Conservation (phyloP, 2,888 invertebrate species). For the Orthosia gracilis region DNA sequence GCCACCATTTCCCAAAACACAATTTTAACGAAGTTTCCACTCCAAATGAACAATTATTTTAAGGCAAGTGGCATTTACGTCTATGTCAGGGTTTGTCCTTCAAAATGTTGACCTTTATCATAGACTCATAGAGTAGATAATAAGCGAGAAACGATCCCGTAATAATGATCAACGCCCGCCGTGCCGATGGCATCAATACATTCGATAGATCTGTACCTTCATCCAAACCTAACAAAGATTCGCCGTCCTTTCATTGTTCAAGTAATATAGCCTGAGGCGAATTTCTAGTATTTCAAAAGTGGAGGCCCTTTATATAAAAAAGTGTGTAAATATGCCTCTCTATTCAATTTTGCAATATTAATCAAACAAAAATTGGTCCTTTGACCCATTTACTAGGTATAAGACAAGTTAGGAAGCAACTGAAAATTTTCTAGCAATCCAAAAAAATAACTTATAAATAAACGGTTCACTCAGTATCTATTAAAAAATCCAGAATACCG, state of each 20-base stretch:
- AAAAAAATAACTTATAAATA: neutral
- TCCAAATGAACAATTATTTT: constrained; percentile 23
- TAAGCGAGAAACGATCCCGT: constrained; percentile 4
- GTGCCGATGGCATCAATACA: constrained; percentile 26
- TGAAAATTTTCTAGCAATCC: neutral
- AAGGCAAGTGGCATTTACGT: constrained; percentile 1
- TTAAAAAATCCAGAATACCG: constrained; percentile 10
- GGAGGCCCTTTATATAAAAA: constrained; percentile 8
- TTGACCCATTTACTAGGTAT: neutral
- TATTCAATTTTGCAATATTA: neutral
- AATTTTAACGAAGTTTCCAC: neutral
- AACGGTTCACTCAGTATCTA: neutral
- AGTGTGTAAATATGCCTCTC: neutral
- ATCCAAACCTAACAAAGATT: constrained; percentile 35
- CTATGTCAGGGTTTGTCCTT: neutral
- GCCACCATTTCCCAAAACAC: neutral
- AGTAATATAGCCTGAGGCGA: constrained; percentile 15
- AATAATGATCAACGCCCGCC: constrained; percentile 11
- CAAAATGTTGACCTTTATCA: constrained; percentile 21
- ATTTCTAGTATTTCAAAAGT: constrained; percentile 25
- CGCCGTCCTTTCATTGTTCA: constrained; percentile 30
- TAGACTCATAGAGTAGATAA: constrained; percentile 16
- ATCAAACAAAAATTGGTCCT: neutral
- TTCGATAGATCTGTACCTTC: constrained; percentile 17
- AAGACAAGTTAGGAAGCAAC: neutral